These are phyloP conservation scores for Aphelenchoides besseyi DNA, from an alignment of 1,140 invertebrate genomes.

Conservation along the genomic window DNA sequence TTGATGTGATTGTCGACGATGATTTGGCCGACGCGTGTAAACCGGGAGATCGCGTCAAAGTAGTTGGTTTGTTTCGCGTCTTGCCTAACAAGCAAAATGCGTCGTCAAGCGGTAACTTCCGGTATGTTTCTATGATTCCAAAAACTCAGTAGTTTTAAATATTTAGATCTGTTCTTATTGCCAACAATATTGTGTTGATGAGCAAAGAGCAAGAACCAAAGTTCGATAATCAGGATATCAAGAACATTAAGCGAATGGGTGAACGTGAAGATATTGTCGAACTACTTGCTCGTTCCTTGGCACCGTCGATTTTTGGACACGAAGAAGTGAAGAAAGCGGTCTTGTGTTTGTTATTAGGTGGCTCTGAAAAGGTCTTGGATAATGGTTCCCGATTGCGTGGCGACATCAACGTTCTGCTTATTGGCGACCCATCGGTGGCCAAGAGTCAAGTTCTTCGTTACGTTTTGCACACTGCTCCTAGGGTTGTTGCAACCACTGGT, in stretches of 20 bases:
- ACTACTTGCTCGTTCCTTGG: conserved; percentile 81
- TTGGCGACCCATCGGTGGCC: conserved; percentile 97
- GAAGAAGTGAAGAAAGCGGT: conserved; percentile 95
- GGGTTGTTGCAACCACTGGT: conserved; percentile 93
- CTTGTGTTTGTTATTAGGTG: conserved; percentile 87
- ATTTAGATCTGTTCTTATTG: conserved; percentile 82
- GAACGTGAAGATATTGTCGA: conserved; percentile 74
- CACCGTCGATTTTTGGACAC: conserved; percentile 96
- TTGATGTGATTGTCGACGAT: conserved; percentile 91
- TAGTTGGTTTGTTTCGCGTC: conserved; percentile 89
- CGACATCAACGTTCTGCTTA: conserved; percentile 92
- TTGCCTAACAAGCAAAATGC: conserved; percentile 87
- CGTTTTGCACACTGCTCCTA: conserved; percentile 84
- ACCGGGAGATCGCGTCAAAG: conserved; percentile 90
- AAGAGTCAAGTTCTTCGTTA: conserved; percentile 92
- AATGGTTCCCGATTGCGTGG: conserved; percentile 95
- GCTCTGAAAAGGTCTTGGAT: conserved; percentile 86
- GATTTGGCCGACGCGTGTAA: conserved; percentile 87
- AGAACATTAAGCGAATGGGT: conserved; percentile 75
- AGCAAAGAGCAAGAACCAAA: conserved; percentile 79
- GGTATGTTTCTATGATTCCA: conserved; percentile 65
- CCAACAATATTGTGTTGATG: conserved; percentile 83
- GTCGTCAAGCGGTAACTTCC: conserved; percentile 87
- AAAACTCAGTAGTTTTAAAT: conserved; percentile 15
- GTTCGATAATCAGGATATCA: conserved; percentile 82